Evolutionary conservation across 2,797 vertebrate genomes (phyloP).

Genomic region (Oreochromis grahami): DNA sequence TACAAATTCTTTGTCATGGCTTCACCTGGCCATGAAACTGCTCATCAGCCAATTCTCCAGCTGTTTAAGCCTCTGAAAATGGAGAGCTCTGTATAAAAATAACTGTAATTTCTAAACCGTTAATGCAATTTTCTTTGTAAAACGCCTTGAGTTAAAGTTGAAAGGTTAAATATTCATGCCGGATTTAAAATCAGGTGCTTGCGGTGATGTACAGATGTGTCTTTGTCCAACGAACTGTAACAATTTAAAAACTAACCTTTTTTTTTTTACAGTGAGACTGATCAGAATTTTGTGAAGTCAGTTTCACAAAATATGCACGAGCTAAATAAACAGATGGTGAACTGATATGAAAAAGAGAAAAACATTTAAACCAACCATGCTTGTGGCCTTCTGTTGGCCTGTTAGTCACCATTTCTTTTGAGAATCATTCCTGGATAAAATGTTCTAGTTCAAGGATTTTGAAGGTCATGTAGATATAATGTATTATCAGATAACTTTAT

Average conservation of each 20-base stretch:
- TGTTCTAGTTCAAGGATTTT: not conserved
- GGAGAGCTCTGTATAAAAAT: not conserved
- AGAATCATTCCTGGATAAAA: not conserved
- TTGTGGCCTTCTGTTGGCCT: not conserved
- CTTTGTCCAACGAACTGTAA: not conserved
- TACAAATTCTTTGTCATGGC: not conserved
- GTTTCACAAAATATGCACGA: not conserved
- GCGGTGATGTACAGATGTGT: not conserved
- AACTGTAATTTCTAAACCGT: not conserved
- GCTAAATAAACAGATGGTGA: not conserved
- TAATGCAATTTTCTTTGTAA: not conserved
- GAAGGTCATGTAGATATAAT: not conserved
- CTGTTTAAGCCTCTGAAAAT: not conserved
- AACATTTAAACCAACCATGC: not conserved
- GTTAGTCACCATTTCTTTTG: not conserved
- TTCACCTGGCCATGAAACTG: not conserved
- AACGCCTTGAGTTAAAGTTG: not conserved
- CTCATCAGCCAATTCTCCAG: not conserved
- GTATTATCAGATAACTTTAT: not conserved
- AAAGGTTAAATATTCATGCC: not conserved
- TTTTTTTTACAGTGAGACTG: not conserved
- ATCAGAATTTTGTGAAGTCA: not conserved
- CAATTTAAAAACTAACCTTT: fast-evolving
- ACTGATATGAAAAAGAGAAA: not conserved
- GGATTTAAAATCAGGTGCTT: not conserved